These are phyloP conservation scores for Syrrhaptes paradoxus DNA, from an alignment of 2,113 vertebrate genomes.

Conservation along the genomic window DNA sequence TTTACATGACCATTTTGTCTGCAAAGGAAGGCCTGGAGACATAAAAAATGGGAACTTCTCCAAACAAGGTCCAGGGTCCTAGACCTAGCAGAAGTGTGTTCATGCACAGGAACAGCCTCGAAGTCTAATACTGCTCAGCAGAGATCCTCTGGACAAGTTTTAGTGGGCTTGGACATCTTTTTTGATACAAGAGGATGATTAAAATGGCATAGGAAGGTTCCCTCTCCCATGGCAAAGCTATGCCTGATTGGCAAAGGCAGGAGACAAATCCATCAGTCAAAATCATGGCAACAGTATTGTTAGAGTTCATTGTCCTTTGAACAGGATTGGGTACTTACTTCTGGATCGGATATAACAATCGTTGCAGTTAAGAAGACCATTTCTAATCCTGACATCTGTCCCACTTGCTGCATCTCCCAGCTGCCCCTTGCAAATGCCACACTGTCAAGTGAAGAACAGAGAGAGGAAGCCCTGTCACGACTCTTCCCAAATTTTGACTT, in stretches of 20 bases:
- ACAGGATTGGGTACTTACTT: constrained; percentile 81
- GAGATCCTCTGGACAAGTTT: background rate
- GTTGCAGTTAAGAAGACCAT: constrained; percentile 94
- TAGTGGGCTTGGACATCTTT: background rate
- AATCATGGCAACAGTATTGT: background rate
- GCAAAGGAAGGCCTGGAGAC: background rate
- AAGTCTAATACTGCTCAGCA: background rate
- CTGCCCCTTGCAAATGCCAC: constrained; percentile 94
- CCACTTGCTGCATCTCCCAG: constrained; percentile 91
- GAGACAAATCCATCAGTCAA: background rate
- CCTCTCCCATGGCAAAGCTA: fast-evolving
- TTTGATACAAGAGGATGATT: background rate
- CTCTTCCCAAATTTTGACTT: background rate
- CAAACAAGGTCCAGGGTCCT: background rate
- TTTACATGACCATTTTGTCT: background rate
- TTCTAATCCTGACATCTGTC: constrained; percentile 94
- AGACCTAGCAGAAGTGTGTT: background rate
- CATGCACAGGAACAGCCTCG: background rate
- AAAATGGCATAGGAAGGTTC: background rate
- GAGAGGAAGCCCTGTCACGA: background rate
- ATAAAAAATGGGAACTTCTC: background rate
- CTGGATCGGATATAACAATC: constrained; percentile 95
- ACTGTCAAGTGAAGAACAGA: constrained; percentile 73
- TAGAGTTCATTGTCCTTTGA: background rate
- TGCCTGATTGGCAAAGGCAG: background rate